These are phyloP conservation scores for Pseudoips prasinana DNA, from an alignment of 2,888 invertebrate species.

Conservation along the genomic window DNA sequence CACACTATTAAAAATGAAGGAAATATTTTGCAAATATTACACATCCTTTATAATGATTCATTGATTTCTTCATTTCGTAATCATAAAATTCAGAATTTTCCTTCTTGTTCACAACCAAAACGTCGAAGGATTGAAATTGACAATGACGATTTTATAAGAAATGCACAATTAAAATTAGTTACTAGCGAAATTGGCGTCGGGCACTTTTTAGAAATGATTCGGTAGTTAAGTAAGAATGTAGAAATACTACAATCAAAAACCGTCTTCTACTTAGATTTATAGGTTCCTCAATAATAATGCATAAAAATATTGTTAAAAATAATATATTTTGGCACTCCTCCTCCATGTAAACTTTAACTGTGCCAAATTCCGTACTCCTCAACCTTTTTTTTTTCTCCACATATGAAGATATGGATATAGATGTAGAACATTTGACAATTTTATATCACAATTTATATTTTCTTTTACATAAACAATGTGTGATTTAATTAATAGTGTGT, in stretches of 20 bases:
- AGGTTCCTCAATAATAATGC: not conserved
- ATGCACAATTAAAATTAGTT: not conserved
- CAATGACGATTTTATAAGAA: not conserved
- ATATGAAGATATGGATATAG: no score
- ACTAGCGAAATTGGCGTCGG: not conserved
- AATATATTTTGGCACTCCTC: no score
- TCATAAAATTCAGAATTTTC: constrained; percentile 3
- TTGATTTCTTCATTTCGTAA: constrained; percentile 3
- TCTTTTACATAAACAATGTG: no score
- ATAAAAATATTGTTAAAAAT: no score
- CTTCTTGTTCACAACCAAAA: not conserved
- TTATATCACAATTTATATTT: not conserved
- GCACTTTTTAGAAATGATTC: constrained; percentile 1
- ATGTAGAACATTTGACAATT: not conserved
- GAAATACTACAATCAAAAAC: not conserved
- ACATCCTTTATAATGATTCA: constrained; percentile 4
- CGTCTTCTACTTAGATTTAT: not conserved
- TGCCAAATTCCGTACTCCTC: no score
- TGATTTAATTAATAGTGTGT: no score
- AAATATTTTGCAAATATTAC: constrained; percentile 9
- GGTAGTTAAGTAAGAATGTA: not conserved
- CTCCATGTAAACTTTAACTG: not conserved
- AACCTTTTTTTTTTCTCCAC: no score
- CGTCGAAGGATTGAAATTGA: not conserved
- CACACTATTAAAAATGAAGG: constrained; percentile 4